Conservation (phyloP, 2,888 invertebrate species). For the Amorpha juglandis region DNA sequence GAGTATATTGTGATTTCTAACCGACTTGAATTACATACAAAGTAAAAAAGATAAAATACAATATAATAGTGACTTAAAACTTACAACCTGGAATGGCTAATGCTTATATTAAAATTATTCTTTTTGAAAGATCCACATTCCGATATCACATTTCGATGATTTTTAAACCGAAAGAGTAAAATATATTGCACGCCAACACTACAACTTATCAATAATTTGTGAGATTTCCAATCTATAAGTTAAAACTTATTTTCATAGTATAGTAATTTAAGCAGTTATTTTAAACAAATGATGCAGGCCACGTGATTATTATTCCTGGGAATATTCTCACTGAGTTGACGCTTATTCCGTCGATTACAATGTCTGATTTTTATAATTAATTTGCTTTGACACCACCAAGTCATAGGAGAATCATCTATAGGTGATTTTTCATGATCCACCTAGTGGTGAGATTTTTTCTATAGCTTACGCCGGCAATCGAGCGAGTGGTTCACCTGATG, state of each 20-base stretch:
- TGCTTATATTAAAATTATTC: conserved; percentile 48
- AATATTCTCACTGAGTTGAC: too few species aligned
- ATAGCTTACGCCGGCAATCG: too few species aligned
- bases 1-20: conserved; percentile 16
- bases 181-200: conserved; percentile 40
- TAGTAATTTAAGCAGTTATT: background rate
- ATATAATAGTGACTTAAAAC: conserved; percentile 19
- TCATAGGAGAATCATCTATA: too few species aligned
- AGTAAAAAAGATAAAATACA: conserved; percentile 43
- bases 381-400: too few species aligned
- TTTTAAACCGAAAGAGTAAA: conserved; percentile 35
- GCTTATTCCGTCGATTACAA: too few species aligned
- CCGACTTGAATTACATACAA: conserved; percentile 39
- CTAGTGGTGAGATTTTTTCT: too few species aligned
- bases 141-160: conserved; percentile 62
- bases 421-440: too few species aligned
- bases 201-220: conserved; percentile 44
- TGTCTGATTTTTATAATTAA: too few species aligned
- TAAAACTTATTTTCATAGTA: background rate
- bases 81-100: conserved; percentile 67
- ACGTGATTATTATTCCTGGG: too few species aligned
- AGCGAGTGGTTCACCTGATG: too few species aligned
- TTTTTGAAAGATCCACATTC: conserved; percentile 62
- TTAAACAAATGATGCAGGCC: too few species aligned
- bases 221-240: conserved; percentile 37